A percentile compares a stretch with the other conserved stretches of the same genome.
Evolutionary conservation across 2,113 vertebrate genomes (phyloP).

Genomic region (Poeciliopsis turrubarensis): DNA sequence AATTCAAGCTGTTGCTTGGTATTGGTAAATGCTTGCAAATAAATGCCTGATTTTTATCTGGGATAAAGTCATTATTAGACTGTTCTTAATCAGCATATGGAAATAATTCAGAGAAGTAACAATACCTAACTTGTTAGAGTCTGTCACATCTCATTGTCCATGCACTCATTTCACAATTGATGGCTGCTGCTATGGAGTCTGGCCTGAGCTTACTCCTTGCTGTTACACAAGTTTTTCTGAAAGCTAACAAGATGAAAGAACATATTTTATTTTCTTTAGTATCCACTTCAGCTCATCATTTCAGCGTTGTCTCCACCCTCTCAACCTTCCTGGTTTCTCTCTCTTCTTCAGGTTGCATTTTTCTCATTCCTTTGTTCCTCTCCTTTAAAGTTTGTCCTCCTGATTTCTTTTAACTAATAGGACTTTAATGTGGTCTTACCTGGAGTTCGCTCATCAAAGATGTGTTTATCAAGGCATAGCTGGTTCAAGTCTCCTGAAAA

Average conservation of each 20-base stretch:
- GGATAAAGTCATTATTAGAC: too few species aligned
- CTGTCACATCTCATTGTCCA: neutral
- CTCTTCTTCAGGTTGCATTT: conserved; percentile 53
- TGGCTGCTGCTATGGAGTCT: conserved; percentile 21
- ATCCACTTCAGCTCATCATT: conserved; percentile 52
- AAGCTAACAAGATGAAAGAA: conserved; percentile 62
- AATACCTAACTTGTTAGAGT: too few species aligned
- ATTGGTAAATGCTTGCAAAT: too few species aligned
- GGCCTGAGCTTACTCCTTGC: conserved; percentile 24
- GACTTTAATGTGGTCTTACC: conserved; percentile 50
- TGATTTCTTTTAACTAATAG: conserved; percentile 48
- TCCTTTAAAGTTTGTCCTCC: conserved; percentile 2
- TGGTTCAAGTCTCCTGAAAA: conserved; percentile 32
- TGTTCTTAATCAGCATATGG: too few species aligned
- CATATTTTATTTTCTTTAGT: conserved; percentile 7
- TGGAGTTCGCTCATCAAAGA: conserved; percentile 38
- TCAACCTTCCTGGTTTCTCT: conserved; percentile 39
- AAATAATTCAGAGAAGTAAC: too few species aligned
- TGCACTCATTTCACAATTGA: conserved; percentile 21
- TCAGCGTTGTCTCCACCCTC: conserved; percentile 44
- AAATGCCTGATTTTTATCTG: too few species aligned
- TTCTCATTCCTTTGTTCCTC: conserved; percentile 25
- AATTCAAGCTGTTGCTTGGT: too few species aligned
- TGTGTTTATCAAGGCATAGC: conserved; percentile 44
- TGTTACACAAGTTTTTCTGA: conserved; percentile 34